These are phyloP conservation scores for Balanococcus diminutus DNA, from an alignment of 2,888 invertebrate genomes.

Conservation along the genomic window DNA sequence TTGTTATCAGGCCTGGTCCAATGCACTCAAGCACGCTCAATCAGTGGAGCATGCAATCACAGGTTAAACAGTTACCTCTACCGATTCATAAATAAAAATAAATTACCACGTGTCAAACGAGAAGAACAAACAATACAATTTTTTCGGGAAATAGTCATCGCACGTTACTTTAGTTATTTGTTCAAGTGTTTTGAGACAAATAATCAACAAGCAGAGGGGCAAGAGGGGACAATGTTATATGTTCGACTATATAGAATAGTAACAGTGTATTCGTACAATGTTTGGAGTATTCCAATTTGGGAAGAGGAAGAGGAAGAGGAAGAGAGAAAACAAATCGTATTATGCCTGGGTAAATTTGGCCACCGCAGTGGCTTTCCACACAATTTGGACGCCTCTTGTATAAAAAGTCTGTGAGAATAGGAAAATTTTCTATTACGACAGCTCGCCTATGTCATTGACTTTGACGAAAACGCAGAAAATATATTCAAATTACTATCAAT, in stretches of 20 bases:
- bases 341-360: no score
- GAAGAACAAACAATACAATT: slow-evolving; percentile 22
- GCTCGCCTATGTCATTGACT: not conserved
- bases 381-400: no score
- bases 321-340: no score
- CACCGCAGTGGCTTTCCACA: no score
- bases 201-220: not conserved
- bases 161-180: slow-evolving; percentile 7
- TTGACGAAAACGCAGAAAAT: not conserved
- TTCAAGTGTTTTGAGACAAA: slow-evolving; percentile 19
- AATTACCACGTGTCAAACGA: slow-evolving; percentile 33
- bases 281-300: no score
- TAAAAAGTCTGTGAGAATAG: no score
- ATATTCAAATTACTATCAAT: not conserved
- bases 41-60: slow-evolving; percentile 34
- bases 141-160: slow-evolving; percentile 31
- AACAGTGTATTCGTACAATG: no score
- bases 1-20: not conserved
- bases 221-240: not conserved
- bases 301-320: no score
- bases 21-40: slow-evolving; percentile 35
- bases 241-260: not conserved
- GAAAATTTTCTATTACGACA: not conserved
- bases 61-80: slow-evolving; percentile 26
- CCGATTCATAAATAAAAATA: slow-evolving; percentile 35